Conservation (phyloP, 2,888 invertebrate genomes). For the Cosmorhoe ocellata region DNA sequence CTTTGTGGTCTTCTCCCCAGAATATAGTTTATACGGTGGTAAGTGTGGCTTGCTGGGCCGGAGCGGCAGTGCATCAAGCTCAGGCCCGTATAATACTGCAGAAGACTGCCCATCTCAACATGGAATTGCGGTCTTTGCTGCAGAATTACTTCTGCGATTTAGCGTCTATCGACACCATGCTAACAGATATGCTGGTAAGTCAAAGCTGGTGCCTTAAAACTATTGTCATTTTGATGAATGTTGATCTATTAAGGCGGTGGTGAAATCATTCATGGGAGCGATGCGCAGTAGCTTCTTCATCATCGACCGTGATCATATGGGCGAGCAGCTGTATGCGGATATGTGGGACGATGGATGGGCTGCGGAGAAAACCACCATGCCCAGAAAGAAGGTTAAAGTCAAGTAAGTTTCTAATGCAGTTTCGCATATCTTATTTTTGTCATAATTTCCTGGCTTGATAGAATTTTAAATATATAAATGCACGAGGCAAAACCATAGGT, state of each 20-base stretch:
- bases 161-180: slow-evolving; percentile 81
- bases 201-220: too few species aligned
- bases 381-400: slow-evolving; percentile 77
- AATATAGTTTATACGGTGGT: slow-evolving; percentile 63
- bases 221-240: too few species aligned
- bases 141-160: slow-evolving; percentile 81
- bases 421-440: too few species aligned
- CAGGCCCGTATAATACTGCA: slow-evolving; percentile 67
- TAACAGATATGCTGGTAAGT: slow-evolving; percentile 82
- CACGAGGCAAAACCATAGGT: too few species aligned
- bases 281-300: slow-evolving; percentile 83
- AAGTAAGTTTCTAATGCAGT: slow-evolving; percentile 53
- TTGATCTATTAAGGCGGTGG: slow-evolving; percentile 72
- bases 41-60: slow-evolving; percentile 76
- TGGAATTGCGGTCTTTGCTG: slow-evolving; percentile 63
- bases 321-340: slow-evolving; percentile 74
- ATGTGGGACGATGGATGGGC: slow-evolving; percentile 83
- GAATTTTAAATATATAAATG: too few species aligned
- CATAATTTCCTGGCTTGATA: too few species aligned
- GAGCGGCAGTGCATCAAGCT: slow-evolving; percentile 77
- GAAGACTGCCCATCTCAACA: slow-evolving; percentile 68
- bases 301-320: slow-evolving; percentile 67
- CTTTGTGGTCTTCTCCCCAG: slow-evolving; percentile 36
- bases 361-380: slow-evolving; percentile 62
- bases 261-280: slow-evolving; percentile 81